Conservation (phyloP, 2,797 vertebrate genomes). For the Echeneis naucrates region DNA sequence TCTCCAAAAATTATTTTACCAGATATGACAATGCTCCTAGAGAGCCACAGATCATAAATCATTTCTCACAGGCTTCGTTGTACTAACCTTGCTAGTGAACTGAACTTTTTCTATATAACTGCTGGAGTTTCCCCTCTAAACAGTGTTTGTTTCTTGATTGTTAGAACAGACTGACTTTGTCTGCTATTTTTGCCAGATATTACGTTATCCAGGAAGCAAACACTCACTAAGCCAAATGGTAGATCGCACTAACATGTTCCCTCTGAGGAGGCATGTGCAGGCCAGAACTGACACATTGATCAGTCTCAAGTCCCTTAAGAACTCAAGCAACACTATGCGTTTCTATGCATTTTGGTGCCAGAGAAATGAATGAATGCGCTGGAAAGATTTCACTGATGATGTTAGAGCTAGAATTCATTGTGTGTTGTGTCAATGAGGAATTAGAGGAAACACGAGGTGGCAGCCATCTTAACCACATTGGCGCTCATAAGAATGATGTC, state of each 20-base stretch:
- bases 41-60: background rate
- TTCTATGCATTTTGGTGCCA: slow-evolving; percentile 28
- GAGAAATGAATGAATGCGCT: slow-evolving; percentile 32
- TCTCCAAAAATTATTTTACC: background rate
- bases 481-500: slow-evolving; percentile 52
- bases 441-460: slow-evolving; percentile 35
- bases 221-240: background rate
- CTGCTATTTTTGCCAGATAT: background rate
- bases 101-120: background rate
- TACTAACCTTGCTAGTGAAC: background rate
- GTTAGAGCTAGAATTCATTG: slow-evolving; percentile 7
- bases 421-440: slow-evolving; percentile 28
- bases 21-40: background rate
- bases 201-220: slow-evolving; percentile 20
- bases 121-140: slow-evolving; percentile 1
- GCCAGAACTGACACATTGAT: slow-evolving; percentile 16
- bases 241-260: slow-evolving; percentile 39
- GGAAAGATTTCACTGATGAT: slow-evolving; percentile 31
- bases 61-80: background rate
- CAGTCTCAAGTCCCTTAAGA: slow-evolving; percentile 26
- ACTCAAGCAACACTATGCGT: slow-evolving; percentile 37
- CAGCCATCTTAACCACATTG: slow-evolving; percentile 38
- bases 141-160: background rate
- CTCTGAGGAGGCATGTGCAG: slow-evolving; percentile 3
- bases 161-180: slow-evolving; percentile 9